Evolutionary conservation across 2,888 invertebrate species (phyloP).

Genomic region (Tipula helvola): DNA sequence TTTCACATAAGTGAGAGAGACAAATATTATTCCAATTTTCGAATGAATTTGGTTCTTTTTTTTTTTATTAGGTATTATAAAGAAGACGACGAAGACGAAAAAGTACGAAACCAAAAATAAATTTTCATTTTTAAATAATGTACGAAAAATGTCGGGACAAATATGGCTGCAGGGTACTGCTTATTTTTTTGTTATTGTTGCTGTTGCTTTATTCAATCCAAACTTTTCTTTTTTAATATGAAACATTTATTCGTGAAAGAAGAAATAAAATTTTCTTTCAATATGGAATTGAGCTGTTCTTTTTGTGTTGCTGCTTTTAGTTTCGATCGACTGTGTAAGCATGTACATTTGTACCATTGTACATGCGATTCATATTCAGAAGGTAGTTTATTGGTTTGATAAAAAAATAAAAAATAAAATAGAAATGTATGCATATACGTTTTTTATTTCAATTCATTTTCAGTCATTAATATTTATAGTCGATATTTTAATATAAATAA

Average conservation of each 20-base stretch:
- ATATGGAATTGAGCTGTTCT: neutral
- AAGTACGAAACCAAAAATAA: neutral
- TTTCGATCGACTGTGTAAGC: neutral
- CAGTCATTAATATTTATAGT: neutral
- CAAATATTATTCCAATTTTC: neutral
- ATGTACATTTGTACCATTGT: neutral
- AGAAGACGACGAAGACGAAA: neutral
- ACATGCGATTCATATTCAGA: neutral
- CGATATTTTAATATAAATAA: neutral
- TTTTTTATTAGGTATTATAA: too few relatives aligned
- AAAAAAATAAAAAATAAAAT: neutral
- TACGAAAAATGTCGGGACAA: conserved; percentile 7
- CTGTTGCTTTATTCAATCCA: neutral
- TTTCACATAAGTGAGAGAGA: neutral
- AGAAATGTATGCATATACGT: neutral
- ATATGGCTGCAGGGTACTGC: neutral
- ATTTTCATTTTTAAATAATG: neutral
- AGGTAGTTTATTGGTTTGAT: neutral
- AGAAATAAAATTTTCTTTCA: neutral
- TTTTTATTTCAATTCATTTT: neutral
- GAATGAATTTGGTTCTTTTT: neutral
- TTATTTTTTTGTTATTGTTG: neutral
- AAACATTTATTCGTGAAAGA: neutral
- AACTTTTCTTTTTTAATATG: neutral
- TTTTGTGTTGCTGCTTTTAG: neutral